A percentile compares a stretch with the other conserved stretches of the same genome.
Evolutionary conservation across 2,888 invertebrate species (phyloP).

Genomic region (Deroplatys truncata): DNA sequence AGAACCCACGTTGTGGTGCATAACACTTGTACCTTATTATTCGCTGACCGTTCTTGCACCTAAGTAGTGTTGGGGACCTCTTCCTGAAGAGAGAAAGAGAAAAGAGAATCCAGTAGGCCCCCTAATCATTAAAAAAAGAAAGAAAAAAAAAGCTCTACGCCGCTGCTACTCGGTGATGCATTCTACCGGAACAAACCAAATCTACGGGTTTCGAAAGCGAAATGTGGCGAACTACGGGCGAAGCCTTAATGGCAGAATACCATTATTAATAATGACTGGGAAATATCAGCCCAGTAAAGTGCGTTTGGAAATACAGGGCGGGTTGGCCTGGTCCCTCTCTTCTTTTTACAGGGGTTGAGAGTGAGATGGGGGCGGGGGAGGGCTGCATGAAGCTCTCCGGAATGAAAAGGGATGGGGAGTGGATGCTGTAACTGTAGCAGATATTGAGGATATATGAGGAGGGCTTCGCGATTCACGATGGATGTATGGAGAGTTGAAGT

Average conservation of each 20-base stretch:
- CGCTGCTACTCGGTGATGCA: constrained; percentile 19
- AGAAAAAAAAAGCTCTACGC: not conserved
- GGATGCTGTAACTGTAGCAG: constrained; percentile 4
- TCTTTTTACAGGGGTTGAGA: not conserved
- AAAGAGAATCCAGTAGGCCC: not conserved
- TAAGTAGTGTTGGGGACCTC: not conserved
- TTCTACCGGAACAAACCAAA: constrained; percentile 26
- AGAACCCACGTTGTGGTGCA: not conserved
- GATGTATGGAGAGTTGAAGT: not conserved
- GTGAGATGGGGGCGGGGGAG: not conserved
- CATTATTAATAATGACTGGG: constrained; percentile 38
- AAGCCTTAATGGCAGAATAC: constrained; percentile 36
- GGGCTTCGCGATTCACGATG: not conserved
- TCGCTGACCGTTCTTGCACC: not conserved
- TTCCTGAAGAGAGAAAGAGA: constrained; percentile 2
- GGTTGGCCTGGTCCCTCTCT: not conserved
- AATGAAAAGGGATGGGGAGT: constrained; percentile 1
- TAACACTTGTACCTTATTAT: not conserved
- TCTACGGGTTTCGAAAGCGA: constrained; percentile 23
- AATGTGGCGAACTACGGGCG: constrained; percentile 29
- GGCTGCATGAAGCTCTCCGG: not conserved
- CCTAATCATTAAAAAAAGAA: constrained; percentile 10
- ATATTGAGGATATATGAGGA: not conserved
- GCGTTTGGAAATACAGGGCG: constrained; percentile 23
- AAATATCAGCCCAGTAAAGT: constrained; percentile 31